These are phyloP conservation scores for Acanthosepion esculentum DNA, from an alignment of 2,888 invertebrate species.

Conservation along the genomic window DNA sequence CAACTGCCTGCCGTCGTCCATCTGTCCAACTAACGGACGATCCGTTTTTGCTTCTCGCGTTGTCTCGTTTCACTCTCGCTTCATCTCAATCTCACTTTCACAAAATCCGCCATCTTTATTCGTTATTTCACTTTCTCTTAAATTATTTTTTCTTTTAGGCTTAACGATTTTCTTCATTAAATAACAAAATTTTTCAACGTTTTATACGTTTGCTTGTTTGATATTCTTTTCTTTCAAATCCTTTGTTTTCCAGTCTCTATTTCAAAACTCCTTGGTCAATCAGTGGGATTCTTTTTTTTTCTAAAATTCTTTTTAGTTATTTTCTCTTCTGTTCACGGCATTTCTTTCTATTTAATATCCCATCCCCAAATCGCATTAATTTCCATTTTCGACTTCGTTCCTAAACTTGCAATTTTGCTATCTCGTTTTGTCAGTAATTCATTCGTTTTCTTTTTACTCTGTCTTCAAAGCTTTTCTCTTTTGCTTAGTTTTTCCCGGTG, in stretches of 20 bases:
- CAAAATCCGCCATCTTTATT: not conserved
- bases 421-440: too few species aligned
- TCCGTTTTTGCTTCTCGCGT: not conserved
- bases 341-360: not conserved
- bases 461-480: too few species aligned
- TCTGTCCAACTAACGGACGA: not conserved
- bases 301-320: not conserved
- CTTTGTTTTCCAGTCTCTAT: conserved; percentile 14
- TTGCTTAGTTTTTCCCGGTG: too few species aligned
- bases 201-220: not conserved
- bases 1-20: not conserved
- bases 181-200: conserved; percentile 3
- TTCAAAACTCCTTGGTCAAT: not conserved
- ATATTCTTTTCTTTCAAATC: not conserved
- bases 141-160: not conserved
- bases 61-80: not conserved
- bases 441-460: too few species aligned
- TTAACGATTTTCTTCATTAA: conserved; percentile 25
- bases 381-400: not conserved
- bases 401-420: not conserved
- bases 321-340: not conserved
- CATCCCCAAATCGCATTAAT: not conserved
- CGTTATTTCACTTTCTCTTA: not conserved
- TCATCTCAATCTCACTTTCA: not conserved
- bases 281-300: not conserved